Evolutionary conservation across 2,888 invertebrate genomes (phyloP), one percentile per base, ranked within the genome.

Genomic region (Keiferia lycopersicella): DNA sequence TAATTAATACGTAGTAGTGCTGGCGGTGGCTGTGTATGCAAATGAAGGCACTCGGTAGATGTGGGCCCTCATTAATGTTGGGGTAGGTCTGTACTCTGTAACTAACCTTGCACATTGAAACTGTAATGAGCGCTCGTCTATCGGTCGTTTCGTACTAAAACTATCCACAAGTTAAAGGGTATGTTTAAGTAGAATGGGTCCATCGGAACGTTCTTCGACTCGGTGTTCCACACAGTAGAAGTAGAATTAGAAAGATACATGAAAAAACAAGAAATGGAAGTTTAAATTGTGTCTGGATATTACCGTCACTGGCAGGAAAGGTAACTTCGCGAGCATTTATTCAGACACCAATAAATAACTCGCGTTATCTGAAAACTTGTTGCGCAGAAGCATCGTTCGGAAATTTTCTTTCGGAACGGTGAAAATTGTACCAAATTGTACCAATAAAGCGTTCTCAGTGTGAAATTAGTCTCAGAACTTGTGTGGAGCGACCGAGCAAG

Each of bases 1-100:
- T 86, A 81, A 82, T 85, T 83, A 82, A 50, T 61, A 48, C 16
- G 20, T 83, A 82, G 79, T 80, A 78, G 78, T 76, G 71, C 70
- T 66, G 71, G 63, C 66, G 66, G 61, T 45, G 64, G 65, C 63
- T 65, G 68, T 67, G 65, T 64, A 65, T 65, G 64, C 50, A 62
- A 65, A 64, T 64, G 63, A 50, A 20, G 48, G 39, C 59, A 56
- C 30, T 56, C 56, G n/a, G 30, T 16, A 16, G 56, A 59, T 39
- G 58, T n/a, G 39, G 39, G 58, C 18, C 58, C 18, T 38, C 58
- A 58, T 38, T 58, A 58, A 38, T 22, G 39, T 58, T 58, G 58
- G 58, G 58, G 58, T 38, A 58, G 58, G 58, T 58, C 39, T 56
- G 56, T 51, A 30, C 38, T 58, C 39, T 56, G 56, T 51, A 30